Evolutionary conservation across 92 coral and sea anemone genomes (phyloP).

Genomic region (Epizoanthus ramosus): DNA sequence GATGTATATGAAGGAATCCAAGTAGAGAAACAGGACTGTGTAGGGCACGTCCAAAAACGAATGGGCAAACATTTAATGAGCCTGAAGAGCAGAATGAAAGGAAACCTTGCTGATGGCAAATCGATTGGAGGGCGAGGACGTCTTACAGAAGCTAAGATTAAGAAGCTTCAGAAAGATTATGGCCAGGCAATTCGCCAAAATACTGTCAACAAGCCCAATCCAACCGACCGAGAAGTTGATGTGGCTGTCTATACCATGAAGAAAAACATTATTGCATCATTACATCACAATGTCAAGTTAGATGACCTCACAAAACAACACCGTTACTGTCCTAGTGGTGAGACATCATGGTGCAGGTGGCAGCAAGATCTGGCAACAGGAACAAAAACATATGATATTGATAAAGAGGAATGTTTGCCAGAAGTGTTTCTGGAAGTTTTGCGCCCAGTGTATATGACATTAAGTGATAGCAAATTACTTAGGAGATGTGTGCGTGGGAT

Average conservation of each 20-base stretch:
- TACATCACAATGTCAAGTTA: slow-evolving; percentile 43
- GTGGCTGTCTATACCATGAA: slow-evolving; percentile 48
- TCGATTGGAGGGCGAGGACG: slow-evolving; percentile 49
- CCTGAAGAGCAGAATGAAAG: slow-evolving; percentile 39
- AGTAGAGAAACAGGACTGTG: slow-evolving; percentile 54
- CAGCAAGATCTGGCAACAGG: slow-evolving; percentile 29
- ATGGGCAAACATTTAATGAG: slow-evolving; percentile 60
- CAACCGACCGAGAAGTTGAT: slow-evolving; percentile 54
- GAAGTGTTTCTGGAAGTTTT: too few species aligned
- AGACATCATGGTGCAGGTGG: slow-evolving; percentile 39
- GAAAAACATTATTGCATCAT: slow-evolving; percentile 50
- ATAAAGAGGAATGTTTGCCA: too few species aligned
- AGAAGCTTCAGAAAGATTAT: slow-evolving; percentile 41
- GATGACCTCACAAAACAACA: slow-evolving; percentile 33
- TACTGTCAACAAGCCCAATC: slow-evolving; percentile 33
- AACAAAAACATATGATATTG: slow-evolving; percentile 7
- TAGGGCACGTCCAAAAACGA: slow-evolving; percentile 60
- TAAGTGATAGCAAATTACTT: too few species aligned
- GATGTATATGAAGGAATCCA: slow-evolving; percentile 30
- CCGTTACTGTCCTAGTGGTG: slow-evolving; percentile 35
- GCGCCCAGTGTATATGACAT: too few species aligned
- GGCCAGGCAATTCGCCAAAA: slow-evolving; percentile 58
- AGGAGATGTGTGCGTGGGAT: too few species aligned
- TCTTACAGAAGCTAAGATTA: slow-evolving; percentile 47
- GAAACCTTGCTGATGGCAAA: slow-evolving; percentile 55